Conservation (phyloP, 30 jellyfish, hydroid and myxozoan species). For the Pelagia noctiluca region DNA sequence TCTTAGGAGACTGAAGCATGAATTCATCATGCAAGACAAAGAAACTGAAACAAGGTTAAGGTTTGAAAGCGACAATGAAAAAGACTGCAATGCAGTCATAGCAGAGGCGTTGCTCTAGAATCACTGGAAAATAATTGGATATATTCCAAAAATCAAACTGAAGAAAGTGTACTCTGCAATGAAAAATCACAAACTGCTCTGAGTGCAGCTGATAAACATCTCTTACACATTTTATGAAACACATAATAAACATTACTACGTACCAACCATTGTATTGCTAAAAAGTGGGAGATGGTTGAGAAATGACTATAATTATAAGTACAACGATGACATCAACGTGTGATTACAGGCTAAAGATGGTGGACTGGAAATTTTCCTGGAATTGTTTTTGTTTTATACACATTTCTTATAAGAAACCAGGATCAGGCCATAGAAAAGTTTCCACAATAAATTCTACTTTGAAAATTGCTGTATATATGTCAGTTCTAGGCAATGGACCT, state of each 20-base stretch:
- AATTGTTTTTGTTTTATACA: too few relatives aligned
- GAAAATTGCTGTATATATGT: too few relatives aligned
- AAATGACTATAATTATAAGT: not conserved
- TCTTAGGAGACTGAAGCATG: conserved; percentile 9
- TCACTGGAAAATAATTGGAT: not conserved
- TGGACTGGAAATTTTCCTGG: not conserved
- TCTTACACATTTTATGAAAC: not conserved
- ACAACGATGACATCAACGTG: not conserved
- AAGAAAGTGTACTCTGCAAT: conserved; percentile 1
- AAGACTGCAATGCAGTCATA: not conserved
- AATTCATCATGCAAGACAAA: not conserved
- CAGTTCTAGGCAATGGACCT: too few relatives aligned
- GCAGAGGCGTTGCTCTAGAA: not conserved
- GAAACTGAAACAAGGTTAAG: not conserved
- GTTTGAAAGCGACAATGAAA: not conserved
- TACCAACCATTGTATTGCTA: not conserved
- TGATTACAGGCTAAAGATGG: not conserved
- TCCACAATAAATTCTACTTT: too few relatives aligned
- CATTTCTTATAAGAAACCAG: too few relatives aligned
- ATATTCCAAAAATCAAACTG: not conserved
- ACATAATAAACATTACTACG: not conserved
- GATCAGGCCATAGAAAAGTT: too few relatives aligned
- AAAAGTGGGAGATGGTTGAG: not conserved
- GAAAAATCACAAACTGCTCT: not conserved
- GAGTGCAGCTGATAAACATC: not conserved